phyloP scores from a whole-genome alignment of 2,797 vertebrate species.

The Pseudopleuronectes americanus region DNA sequence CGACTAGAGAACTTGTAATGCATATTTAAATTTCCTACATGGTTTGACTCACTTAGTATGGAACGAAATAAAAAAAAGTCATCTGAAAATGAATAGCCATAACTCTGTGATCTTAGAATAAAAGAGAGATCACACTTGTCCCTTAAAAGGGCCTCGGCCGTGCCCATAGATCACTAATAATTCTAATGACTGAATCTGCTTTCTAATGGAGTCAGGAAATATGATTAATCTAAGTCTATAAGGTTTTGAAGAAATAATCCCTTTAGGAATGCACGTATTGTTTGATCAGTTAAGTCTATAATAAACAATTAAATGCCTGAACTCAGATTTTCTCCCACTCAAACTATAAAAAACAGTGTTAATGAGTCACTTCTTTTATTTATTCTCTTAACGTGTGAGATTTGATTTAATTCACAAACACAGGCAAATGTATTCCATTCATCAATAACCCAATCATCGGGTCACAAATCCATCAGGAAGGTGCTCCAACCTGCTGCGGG shows the following conservation, averaged over 20 bases:
- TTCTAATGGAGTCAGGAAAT: constrained; percentile 49
- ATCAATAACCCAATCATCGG: constrained; percentile 8
- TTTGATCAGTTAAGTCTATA: constrained; percentile 48
- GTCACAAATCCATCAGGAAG: constrained; percentile 7
- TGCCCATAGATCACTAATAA: constrained; percentile 60
- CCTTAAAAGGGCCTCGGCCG: constrained; percentile 56
- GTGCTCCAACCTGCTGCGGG: constrained; percentile 17
- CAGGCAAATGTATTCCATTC: background rate
- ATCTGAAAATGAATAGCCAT: constrained; percentile 63
- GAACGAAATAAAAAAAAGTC: constrained; percentile 58
- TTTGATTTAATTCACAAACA: constrained; percentile 25
- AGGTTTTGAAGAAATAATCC: constrained; percentile 49
- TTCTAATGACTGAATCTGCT: constrained; percentile 58
- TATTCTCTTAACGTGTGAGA: constrained; percentile 6
- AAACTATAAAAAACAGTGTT: constrained; percentile 19
- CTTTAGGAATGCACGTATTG: constrained; percentile 35
- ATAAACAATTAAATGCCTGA: constrained; percentile 21
- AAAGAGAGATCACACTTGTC: constrained; percentile 68
- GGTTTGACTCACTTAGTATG: constrained; percentile 45
- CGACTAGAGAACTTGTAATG: constrained; percentile 38
- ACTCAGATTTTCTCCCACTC: constrained; percentile 15
- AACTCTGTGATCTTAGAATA: constrained; percentile 67
- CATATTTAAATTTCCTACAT: constrained; percentile 51
- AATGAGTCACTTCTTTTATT: constrained; percentile 6
- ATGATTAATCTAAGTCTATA: constrained; percentile 49